Base-by-base conservation (phyloP, 2,113 vertebrate species). In the Perca schrenkii region DNA sequence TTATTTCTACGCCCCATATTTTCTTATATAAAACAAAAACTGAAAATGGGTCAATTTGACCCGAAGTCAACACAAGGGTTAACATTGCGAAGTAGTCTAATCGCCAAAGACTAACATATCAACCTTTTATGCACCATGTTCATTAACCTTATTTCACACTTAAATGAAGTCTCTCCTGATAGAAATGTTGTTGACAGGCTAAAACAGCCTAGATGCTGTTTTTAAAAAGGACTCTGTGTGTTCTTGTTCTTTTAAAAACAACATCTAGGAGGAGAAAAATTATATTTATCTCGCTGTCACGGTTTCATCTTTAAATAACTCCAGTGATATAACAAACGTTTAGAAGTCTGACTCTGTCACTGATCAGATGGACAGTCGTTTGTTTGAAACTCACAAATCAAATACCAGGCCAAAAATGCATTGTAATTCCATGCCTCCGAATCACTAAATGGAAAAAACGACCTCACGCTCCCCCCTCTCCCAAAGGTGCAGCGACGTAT, bases 291-390 rank as follows among this genome's bases (percentile, higher is more conserved):
- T 53, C 53, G 15, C 21, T 19, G n/a, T 3, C 17, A 34, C 15
- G 0, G 16, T 52, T 69, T 85, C 34, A 81, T 87, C 80, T 75
- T 86, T 74, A 87, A 82, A 87, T 49, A 88, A 75, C 58, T 49
- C 74, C 1, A 36, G 3, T 28, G 62, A 40, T 47, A 7, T 22
- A 53, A 46, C 28, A 22, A 65, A 54, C 52, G 17, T 50, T 80
- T 28, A 17, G 31, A 82, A 74, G 76, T 80, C 47, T 16, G 25
- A 46, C n/a, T 19, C 36, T 49, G 8, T 17, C 15, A 52, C 52
- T 54, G 10, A 66, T 70, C 53, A 56, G 36, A 25, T 50, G n/a
- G 11, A 46, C 34, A 46, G 14, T 58, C 58, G 77, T 73, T 16
- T 34, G 63, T 82, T 64, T 72, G 15, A 21, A 62, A 81, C 28